Base-by-base conservation (phyloP, 2,888 invertebrate species). In the Crossocerus cetratus region DNA sequence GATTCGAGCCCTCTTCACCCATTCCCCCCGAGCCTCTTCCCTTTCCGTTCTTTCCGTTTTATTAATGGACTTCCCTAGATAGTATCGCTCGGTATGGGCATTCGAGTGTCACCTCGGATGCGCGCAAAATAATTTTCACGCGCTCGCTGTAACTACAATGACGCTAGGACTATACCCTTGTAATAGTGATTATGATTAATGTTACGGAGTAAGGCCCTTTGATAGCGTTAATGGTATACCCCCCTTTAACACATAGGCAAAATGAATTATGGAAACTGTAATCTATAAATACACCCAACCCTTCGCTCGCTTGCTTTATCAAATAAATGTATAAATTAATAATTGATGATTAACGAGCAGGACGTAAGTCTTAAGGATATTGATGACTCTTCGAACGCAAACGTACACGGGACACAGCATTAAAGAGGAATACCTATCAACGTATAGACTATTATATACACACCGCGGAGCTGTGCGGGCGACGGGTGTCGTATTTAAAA, bases 321-420 rank as follows among this genome's bases (percentile, higher is more conserved):
- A 85, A 87, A 84, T 87, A 86, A 87, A 87, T 88, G 88, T 89
- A 87, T 87, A 89, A 86, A 87, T 83, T 81, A 79, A 85, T 83
- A 75, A 78, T 72, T 66, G 72, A 80, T 75, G 69, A 69, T 72
- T 77, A 63, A 69, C 56, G 49, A 55, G 49, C 13, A 69, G 63
- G 76, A 70, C 74, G 67, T 78, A 75, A 77, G 77, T 64, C 69
- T 82, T 82, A 80, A 83, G 78, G 65, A 82, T 71, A 82, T 18
- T 22, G n/a, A 57, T 21, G 22, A 59, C 63, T 77, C 69, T 63
- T 69, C 60, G 60, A 56, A 65, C 61, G 77, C 74, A 81, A 75
- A 77, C 82, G 80, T 74, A 80, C 74, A 78, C 79, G 80, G 74
- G 74, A 78, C 71, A 69, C 55, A 21, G 42, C 13, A 61, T 58